phyloP scores from a whole-genome alignment of 1,140 invertebrate genomes.

The Drosophila bipectinata region DNA sequence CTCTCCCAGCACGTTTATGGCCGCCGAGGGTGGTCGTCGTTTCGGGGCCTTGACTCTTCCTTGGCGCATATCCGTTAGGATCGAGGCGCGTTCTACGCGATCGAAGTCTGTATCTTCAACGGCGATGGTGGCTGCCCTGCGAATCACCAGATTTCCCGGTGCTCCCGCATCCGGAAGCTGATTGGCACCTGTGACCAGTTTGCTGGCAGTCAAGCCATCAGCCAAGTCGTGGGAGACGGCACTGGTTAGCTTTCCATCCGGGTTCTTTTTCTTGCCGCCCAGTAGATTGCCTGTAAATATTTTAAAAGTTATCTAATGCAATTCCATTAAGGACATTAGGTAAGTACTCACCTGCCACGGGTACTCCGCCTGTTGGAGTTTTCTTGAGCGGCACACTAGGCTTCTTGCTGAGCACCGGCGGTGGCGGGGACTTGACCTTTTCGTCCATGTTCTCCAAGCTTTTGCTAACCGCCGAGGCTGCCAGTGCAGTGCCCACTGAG shows the following conservation, averaged over 20 bases:
- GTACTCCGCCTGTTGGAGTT: constrained; percentile 85
- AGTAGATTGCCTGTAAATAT: constrained; percentile 84
- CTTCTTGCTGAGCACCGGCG: constrained; percentile 85
- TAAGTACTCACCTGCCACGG: constrained; percentile 78
- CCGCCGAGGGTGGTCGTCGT: constrained; percentile 85
- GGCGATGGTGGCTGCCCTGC: constrained; percentile 71
- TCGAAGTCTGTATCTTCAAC: constrained; percentile 85
- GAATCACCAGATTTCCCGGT: constrained; percentile 64
- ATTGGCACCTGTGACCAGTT: constrained; percentile 44
- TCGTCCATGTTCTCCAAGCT: constrained; percentile 82
- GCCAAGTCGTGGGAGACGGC: constrained; percentile 76
- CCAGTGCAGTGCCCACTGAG: constrained; percentile 4
- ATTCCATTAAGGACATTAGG: neutral
- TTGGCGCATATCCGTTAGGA: constrained; percentile 87
- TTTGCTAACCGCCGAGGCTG: constrained; percentile 67
- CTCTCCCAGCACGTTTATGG: constrained; percentile 76
- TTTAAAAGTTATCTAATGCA: neutral
- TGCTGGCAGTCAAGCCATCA: constrained; percentile 73
- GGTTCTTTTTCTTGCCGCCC: constrained; percentile 86
- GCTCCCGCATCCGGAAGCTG: constrained; percentile 52
- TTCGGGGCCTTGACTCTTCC: constrained; percentile 86
- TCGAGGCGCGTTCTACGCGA: constrained; percentile 86
- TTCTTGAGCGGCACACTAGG: constrained; percentile 87
- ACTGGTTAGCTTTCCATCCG: constrained; percentile 78
- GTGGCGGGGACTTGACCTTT: constrained; percentile 77